These are phyloP conservation scores for Peromyscus polionotus DNA, from an alignment of 2,113 vertebrate species.

Conservation along the genomic window DNA sequence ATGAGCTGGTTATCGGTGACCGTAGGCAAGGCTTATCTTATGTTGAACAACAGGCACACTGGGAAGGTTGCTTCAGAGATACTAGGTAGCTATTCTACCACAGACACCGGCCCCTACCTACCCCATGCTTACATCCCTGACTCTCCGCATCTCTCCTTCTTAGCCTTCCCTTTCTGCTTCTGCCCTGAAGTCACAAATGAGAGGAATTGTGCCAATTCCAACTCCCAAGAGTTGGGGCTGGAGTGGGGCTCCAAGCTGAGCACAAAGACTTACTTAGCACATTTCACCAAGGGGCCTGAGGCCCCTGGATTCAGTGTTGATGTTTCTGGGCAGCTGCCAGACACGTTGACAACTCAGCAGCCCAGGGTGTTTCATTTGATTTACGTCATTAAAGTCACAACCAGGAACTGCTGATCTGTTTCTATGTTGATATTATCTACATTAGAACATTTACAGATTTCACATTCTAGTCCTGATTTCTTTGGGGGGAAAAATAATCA, in stretches of 20 bases:
- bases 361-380: background rate
- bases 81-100: background rate
- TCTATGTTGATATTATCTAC: constrained; percentile 2
- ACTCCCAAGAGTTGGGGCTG: background rate
- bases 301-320: background rate
- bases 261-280: background rate
- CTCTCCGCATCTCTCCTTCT: background rate
- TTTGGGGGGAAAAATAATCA: background rate
- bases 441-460: background rate
- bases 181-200: background rate
- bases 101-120: background rate
- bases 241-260: background rate
- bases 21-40: background rate
- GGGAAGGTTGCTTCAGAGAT: no score
- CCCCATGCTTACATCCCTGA: background rate
- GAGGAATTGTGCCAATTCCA: background rate
- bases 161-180: background rate
- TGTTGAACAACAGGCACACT: background rate
- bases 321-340: background rate
- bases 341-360: fast-evolving
- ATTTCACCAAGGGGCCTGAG: background rate
- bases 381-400: background rate
- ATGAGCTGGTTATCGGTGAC: background rate
- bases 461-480: background rate
- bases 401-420: background rate